Base-by-base conservation (phyloP, 2,797 vertebrate genomes). In the Hydrolagus colliei region DNA sequence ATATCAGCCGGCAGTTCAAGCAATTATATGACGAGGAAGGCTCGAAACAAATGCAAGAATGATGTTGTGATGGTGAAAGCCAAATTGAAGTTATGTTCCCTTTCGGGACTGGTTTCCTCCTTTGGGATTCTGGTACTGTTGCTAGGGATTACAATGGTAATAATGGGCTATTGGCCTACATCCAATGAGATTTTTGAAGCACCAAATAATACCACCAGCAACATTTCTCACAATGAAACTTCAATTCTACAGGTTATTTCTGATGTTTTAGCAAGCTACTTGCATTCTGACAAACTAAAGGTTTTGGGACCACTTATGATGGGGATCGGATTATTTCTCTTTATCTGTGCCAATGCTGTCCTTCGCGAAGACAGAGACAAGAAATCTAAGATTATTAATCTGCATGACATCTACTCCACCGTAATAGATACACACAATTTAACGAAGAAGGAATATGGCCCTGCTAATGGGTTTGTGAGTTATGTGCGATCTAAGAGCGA, bases 311-410 rank as follows among this genome's bases (percentile, higher is more conserved):
- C 98, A 1, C 93, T 99, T 87, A 97, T 97, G 89, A 98, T 99
- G 97, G 97, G 97, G n/a, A 96, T 99, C 0, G 98, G 98, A 87
- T 99, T 99, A 92, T 99, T 99, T 91, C 96, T 99, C 74, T 99
- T 99, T 90, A 99, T 99, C 89, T 99, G 98, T 0, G 98, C 97
- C 90, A 99, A 99, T 6, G 98, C 98, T 0, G 97, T 98, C 75
- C 93, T 99, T 86, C 97, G 98, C 0, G 97, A 99, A 90, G 98
- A 99, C 90, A 94, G 98, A 0, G 98, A 99, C 94, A 96, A 96
- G 92, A 98, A 97, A 92, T 99, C 97, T 73, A 99, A 99, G 93
- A 94, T 99, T 90, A 99, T 99, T 88, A 98, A 99, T 91, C 91
- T 99, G 89, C 93, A 97, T 85, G 97, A 99, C 87, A 98, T 99